A percentile compares a stretch with the other conserved stretches of the same genome.
phyloP scores from a whole-genome alignment of 2,113 vertebrate species.

The Siniperca chuatsi region DNA sequence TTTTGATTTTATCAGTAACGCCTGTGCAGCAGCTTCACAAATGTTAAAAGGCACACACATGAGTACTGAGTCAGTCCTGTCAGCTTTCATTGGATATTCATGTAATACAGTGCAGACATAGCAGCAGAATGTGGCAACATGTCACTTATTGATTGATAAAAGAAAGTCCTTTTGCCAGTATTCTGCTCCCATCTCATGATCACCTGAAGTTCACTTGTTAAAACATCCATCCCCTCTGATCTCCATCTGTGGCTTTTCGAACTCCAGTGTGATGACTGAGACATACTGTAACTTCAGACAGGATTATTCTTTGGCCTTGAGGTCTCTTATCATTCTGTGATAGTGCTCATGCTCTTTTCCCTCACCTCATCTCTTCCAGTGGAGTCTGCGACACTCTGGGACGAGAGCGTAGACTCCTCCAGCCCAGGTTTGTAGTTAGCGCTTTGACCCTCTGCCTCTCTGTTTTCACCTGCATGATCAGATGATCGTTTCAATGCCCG shows the following conservation, averaged over 20 bases:
- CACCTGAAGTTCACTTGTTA: slow-evolving; percentile 17
- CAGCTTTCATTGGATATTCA: slow-evolving; percentile 30
- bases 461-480: slow-evolving; percentile 62
- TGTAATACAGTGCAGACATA: slow-evolving; percentile 39
- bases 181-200: slow-evolving; percentile 51
- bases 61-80: slow-evolving; percentile 34
- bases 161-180: not conserved
- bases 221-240: slow-evolving; percentile 66
- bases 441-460: slow-evolving; percentile 16
- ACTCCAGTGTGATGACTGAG: slow-evolving; percentile 34
- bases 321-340: slow-evolving; percentile 14
- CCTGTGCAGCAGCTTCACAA: slow-evolving; percentile 1
- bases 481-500: not conserved
- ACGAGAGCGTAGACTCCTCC: slow-evolving; percentile 79
- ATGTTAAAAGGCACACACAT: slow-evolving; percentile 18
- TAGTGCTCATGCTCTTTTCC: slow-evolving; percentile 44
- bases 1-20: not conserved
- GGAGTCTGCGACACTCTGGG: slow-evolving; percentile 81
- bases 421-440: slow-evolving; percentile 81
- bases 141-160: not conserved
- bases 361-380: slow-evolving; percentile 72
- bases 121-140: slow-evolving; percentile 42
- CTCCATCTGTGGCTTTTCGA: slow-evolving; percentile 54
- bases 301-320: slow-evolving; percentile 11
- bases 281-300: slow-evolving; percentile 8